Evolutionary conservation across 2,888 invertebrate genomes (phyloP), one percentile per base, ranked within the genome.

Genomic region (Eristalis intricaria): DNA sequence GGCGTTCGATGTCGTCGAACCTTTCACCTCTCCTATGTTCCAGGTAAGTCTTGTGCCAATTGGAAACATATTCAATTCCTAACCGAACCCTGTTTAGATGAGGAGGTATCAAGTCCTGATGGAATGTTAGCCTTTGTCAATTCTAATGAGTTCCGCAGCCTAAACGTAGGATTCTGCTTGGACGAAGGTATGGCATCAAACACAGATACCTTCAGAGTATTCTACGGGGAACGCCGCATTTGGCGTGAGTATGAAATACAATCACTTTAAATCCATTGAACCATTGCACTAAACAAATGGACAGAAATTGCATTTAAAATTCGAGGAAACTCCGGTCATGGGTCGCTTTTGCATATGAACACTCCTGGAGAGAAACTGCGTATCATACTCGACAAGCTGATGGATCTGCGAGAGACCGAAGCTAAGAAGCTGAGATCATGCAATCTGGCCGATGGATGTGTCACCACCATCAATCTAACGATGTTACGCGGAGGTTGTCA

Each of bases 161-260:
- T 98, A 38, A 97, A 97, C 89, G 92, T 97, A 38, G 97, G 96
- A 0, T 96, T 97, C 90, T 95, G 94, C 0, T 90, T 97, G 68
- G 97, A 98, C 90, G 97, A 97, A 93, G 96, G 97, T 32, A 95
- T 96, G 93, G 96, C 96, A 0, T 95, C 94, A 89, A 95, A 95
- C 0, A 94, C 92, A 63, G 95, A 96, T 23, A 94, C 94, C 64
- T 96, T 94, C 90, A 92, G 94, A 1, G 92, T 94, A 10, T 95
- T 94, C 89, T 91, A 95, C 84, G 95, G 94, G 0, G 96, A 96
- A 90, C 94, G 96, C 88, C 94, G 94, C 61, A 93, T 94, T 7
- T 96, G 96, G 95, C 95, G 96, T 96, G 92, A 94, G 95, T 89
- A 43, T 7, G 7, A 65, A 22, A 4, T 23, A 13, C 13, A 56